Evolutionary conservation across 2,797 vertebrate genomes (phyloP), one percentile per base, ranked within the genome.

Genomic region (Apogon hyalosoma): DNA sequence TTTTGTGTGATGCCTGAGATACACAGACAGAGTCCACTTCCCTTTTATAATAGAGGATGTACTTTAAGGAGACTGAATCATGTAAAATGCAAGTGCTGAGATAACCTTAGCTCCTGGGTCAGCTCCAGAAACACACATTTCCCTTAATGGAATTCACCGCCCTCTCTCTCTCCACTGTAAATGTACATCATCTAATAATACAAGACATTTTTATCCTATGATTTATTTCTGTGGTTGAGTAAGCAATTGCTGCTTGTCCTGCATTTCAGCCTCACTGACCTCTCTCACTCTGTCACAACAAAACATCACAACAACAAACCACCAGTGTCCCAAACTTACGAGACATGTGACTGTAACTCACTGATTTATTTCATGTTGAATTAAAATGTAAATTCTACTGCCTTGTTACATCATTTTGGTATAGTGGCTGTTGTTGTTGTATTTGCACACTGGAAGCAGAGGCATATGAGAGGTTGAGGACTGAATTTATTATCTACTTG

Each of bases 221-320:
- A 59, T 51, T 46, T 57, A 64, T 56, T 49, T 39, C 36, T 68
- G 53, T 3, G 41, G 43, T 33, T 18, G 24, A 9, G 14, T 36
- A 47, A 41, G 11, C 39, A 38, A 11, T 2, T 65, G 69, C 41
- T 50, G 33, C 47, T 63, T 69, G 69, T 65, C 48, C 47, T 47
- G 48, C 6, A 11, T 73, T 57, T 66, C 54, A 59, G 49, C 19
- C 43, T 19, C 51, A 12, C 43, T 59, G 74, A 78, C 57, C 68
- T 53, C 63, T 39, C 55, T 24, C 42, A 62, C 51, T 36, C 63
- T 59, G 49, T 69, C 69, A 21, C 57, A 65, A 43, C 56, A 45
- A 36, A 31, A 61, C 28, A 47, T 55, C 65, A 52, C 7, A 4
- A 50, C 61, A 33, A 16, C 60, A 59, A n/a, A 41, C 36, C 39